These are phyloP conservation scores for Anagyrus pseudococci DNA, from an alignment of 2,888 invertebrate genomes.

Conservation along the genomic window DNA sequence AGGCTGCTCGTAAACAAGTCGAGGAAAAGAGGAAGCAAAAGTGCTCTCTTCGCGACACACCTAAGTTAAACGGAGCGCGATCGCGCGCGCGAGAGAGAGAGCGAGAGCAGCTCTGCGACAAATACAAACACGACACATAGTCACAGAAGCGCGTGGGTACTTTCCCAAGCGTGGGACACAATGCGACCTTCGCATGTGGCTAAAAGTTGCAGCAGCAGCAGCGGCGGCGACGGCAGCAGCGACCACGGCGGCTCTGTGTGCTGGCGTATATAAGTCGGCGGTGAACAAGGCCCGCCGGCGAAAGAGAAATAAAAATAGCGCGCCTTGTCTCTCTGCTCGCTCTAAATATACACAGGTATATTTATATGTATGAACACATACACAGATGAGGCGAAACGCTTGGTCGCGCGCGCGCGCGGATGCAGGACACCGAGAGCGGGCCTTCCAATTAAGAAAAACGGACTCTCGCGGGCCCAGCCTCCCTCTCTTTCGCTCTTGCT, in stretches of 20 bases:
- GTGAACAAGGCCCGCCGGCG: not conserved
- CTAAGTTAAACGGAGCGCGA: not conserved
- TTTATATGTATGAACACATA: constrained; percentile 14
- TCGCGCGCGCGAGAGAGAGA: constrained; percentile 5
- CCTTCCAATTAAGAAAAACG: constrained; percentile 44
- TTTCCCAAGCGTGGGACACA: constrained; percentile 36
- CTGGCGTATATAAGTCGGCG: not conserved
- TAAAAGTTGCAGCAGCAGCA: not conserved
- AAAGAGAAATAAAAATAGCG: not conserved
- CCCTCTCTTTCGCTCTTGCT: not conserved
- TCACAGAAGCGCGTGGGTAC: not conserved
- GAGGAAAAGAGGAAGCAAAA: constrained; percentile 17
- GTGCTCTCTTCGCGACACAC: constrained; percentile 6
- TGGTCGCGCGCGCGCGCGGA: constrained; percentile 40
- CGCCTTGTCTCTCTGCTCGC: constrained; percentile 1
- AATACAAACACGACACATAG: constrained; percentile 1
- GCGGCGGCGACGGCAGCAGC: not conserved
- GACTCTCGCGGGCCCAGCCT: constrained; percentile 24
- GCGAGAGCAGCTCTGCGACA: not conserved
- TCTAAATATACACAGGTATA: not conserved
- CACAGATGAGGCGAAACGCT: constrained; percentile 44
- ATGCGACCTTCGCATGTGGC: constrained; percentile 28
- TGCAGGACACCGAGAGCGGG: constrained; percentile 8
- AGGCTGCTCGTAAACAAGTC: not conserved
- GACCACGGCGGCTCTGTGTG: not conserved